Evolutionary conservation across 2,888 invertebrate species (phyloP).

Genomic region (Drosophila kuntzei): DNA sequence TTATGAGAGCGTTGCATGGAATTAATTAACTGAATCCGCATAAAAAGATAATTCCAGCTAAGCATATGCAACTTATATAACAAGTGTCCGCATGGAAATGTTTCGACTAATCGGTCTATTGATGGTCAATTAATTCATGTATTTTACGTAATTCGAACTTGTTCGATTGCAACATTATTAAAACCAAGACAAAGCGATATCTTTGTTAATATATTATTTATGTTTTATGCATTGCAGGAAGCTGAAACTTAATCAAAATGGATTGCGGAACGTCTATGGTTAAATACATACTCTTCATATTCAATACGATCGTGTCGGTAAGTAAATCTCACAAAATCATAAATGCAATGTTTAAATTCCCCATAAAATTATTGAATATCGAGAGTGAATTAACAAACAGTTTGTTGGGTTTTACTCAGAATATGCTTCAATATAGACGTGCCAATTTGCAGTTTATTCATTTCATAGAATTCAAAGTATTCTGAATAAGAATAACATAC

Average conservation of each 20-base stretch:
- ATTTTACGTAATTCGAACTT: constrained; percentile 41
- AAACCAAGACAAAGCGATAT: constrained; percentile 8
- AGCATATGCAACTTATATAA: constrained; percentile 31
- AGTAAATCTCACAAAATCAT: constrained; percentile 83
- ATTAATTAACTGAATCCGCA: constrained; percentile 29
- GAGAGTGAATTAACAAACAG: background rate
- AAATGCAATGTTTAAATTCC: constrained; percentile 1
- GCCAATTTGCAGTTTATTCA: background rate
- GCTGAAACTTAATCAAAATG: constrained; percentile 15
- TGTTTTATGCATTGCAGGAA: constrained; percentile 17
- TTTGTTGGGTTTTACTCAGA: background rate
- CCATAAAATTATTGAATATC: background rate
- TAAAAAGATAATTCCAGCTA: constrained; percentile 22
- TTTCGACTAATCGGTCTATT: constrained; percentile 9
- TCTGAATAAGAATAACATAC: constrained; percentile 7
- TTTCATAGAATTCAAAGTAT: constrained; percentile 13
- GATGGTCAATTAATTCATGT: constrained; percentile 5
- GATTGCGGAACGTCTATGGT: constrained; percentile 90
- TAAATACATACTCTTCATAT: constrained; percentile 93
- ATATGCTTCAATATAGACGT: background rate
- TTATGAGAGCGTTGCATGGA: constrained; percentile 11
- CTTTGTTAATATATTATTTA: constrained; percentile 4
- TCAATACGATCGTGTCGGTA: constrained; percentile 92
- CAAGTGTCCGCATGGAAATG: constrained; percentile 4
- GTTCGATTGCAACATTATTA: constrained; percentile 3